Conservation (phyloP, 2,888 invertebrate species). For the Spisula solida region DNA sequence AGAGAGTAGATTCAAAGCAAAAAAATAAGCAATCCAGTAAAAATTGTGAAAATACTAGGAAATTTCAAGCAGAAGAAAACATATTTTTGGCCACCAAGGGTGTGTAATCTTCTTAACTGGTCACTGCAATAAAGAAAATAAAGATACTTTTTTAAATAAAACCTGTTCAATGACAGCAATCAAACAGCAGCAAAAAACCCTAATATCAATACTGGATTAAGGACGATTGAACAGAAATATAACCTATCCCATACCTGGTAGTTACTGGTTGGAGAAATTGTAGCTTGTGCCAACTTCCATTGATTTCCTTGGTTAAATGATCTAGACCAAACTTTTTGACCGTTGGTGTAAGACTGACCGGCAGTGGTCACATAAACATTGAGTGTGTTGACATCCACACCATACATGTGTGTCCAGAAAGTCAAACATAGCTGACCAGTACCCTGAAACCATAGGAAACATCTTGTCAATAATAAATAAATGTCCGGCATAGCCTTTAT, state of each 20-base stretch:
- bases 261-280: slow-evolving; percentile 71
- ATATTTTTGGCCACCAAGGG: no score
- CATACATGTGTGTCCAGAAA: slow-evolving; percentile 85
- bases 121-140: no score
- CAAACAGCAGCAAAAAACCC: no score
- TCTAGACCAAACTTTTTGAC: slow-evolving; percentile 75
- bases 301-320: slow-evolving; percentile 80
- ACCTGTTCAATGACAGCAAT: no score
- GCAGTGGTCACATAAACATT: slow-evolving; percentile 73
- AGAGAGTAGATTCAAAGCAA: no score
- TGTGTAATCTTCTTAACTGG: no score
- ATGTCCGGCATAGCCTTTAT: no score
- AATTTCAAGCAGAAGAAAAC: no score
- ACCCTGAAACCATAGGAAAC: slow-evolving; percentile 32
- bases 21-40: no score
- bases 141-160: not conserved
- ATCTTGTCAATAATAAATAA: no score
- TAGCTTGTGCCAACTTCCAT: slow-evolving; percentile 79
- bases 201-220: no score
- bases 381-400: slow-evolving; percentile 77
- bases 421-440: slow-evolving; percentile 67
- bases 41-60: no score
- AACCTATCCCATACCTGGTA: slow-evolving; percentile 74
- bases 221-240: not conserved
- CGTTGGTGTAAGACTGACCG: slow-evolving; percentile 46